These are phyloP conservation scores for Nothura maculosa DNA, from an alignment of 2,797 vertebrate species.

Conservation along the genomic window DNA sequence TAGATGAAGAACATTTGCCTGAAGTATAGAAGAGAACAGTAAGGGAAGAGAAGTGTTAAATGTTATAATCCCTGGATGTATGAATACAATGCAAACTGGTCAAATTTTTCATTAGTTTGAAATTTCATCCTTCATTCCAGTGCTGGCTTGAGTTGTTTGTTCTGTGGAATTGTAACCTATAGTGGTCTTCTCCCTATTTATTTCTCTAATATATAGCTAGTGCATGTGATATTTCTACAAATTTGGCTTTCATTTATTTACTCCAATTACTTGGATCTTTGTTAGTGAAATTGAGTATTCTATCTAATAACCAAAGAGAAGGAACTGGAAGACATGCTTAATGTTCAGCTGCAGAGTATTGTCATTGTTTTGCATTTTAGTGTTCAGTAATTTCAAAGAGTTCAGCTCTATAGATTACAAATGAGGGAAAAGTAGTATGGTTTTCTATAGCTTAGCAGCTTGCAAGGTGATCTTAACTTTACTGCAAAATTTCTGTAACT, in stretches of 20 bases:
- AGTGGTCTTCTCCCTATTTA: not conserved
- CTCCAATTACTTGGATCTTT: not conserved
- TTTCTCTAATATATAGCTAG: not conserved
- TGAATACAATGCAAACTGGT: not conserved
- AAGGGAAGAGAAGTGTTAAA: not conserved
- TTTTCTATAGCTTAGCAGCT: not conserved
- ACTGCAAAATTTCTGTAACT: not conserved
- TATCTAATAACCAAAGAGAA: not conserved
- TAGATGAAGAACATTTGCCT: not conserved
- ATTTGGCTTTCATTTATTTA: not conserved
- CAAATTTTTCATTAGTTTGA: not conserved
- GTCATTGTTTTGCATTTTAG: fast-evolving
- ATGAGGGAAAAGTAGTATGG: not conserved
- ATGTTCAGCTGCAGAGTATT: not conserved
- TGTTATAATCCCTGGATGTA: not conserved
- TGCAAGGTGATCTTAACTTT: not conserved
- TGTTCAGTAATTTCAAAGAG: not conserved
- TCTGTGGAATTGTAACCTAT: not conserved
- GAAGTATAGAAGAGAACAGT: not conserved
- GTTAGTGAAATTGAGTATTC: not conserved
- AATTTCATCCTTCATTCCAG: not conserved
- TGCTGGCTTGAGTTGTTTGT: not conserved
- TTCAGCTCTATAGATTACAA: not conserved
- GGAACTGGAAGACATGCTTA: not conserved
- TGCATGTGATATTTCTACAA: not conserved